Conservation (phyloP, 2,888 invertebrate genomes). For the Xestobium rufovillosum region DNA sequence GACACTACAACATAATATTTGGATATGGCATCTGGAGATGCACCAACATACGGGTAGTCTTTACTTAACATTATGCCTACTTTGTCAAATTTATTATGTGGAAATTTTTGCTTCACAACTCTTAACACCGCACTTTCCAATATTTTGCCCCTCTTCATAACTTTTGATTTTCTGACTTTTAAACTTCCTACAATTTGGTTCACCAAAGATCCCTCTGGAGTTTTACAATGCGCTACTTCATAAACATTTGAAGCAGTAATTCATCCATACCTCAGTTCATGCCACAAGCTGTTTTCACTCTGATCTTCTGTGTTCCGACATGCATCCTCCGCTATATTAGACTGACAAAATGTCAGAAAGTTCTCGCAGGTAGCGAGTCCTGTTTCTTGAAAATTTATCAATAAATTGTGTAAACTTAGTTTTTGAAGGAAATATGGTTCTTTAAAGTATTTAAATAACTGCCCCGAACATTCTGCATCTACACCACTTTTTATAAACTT, state of each 20-base stretch:
- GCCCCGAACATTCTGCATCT: no score
- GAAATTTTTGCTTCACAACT: conserved; percentile 8
- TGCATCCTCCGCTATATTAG: conserved; percentile 17
- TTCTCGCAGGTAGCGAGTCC: no score
- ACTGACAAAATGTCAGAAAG: no score
- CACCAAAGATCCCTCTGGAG: conserved; percentile 23
- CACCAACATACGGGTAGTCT: conserved; percentile 13
- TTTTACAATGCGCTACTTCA: conserved; percentile 30
- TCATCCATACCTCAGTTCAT: conserved; percentile 31
- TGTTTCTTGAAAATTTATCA: no score
- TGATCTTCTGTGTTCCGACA: no score
- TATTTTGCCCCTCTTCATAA: conserved; percentile 13
- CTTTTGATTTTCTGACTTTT: conserved; percentile 21
- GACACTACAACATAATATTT: conserved; percentile 18
- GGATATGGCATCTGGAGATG: conserved; percentile 20
- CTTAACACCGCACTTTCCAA: conserved; percentile 13
- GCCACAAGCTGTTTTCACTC: conserved; percentile 23
- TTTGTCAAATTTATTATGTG: no score
- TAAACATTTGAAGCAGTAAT: conserved; percentile 31
- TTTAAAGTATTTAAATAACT: no score
- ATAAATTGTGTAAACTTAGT: no score
- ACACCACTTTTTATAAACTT: conserved; percentile 19
- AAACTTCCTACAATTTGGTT: conserved; percentile 22
- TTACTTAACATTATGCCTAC: conserved; percentile 14
- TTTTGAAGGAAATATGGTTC: no score